A percentile compares a stretch with the other conserved stretches of the same genome.
These are phyloP conservation scores for Cylloceria caligata DNA, from an alignment of 2,888 invertebrate species.

Conservation along the genomic window DNA sequence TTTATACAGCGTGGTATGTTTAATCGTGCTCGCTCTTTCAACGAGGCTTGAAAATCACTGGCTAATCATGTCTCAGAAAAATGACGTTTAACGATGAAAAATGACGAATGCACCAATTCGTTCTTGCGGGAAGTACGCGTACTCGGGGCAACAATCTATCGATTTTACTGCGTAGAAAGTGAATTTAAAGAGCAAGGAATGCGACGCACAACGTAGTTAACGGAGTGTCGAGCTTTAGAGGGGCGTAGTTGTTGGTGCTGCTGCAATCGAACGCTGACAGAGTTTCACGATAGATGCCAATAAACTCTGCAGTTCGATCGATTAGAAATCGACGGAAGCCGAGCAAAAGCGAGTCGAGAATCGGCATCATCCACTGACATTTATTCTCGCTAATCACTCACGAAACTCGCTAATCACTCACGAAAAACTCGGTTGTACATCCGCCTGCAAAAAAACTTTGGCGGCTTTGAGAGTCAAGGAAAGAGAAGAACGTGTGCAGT, in stretches of 20 bases:
- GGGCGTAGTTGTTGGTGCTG: conserved; percentile 22
- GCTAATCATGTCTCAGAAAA: conserved; percentile 56
- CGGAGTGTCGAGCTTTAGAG: conserved; percentile 35
- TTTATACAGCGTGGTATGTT: neutral
- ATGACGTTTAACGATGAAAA: conserved; percentile 39
- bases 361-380: conserved; percentile 41
- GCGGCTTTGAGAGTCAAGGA: conserved; percentile 42
- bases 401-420: conserved; percentile 34
- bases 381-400: conserved; percentile 21
- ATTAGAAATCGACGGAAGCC: conserved; percentile 70
- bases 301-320: conserved; percentile 65
- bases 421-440: conserved; percentile 38
- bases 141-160: conserved; percentile 38
- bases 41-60: conserved; percentile 64
- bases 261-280: conserved; percentile 3
- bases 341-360: neutral
- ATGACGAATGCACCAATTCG: conserved; percentile 70
- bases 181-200: conserved; percentile 75
- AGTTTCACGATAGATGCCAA: conserved; percentile 56
- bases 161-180: conserved; percentile 83
- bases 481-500: conserved; percentile 58
- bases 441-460: conserved; percentile 13
- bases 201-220: conserved; percentile 36
- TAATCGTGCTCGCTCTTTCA: conserved; percentile 7
- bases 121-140: conserved; percentile 72